phyloP scores from a whole-genome alignment of 2,888 invertebrate genomes.

The Idaea aversata region DNA sequence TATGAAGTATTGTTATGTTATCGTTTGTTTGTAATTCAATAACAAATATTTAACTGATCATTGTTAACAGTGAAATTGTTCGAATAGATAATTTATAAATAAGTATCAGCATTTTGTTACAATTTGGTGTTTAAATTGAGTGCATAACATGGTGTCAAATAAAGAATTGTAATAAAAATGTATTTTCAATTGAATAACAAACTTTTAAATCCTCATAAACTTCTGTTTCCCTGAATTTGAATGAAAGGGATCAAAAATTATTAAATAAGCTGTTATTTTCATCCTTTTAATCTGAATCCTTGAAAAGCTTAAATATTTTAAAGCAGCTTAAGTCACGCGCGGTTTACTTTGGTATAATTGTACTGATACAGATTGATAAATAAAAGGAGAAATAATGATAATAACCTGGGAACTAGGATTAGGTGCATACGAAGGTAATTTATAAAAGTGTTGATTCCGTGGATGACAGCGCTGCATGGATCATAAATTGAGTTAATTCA shows the following conservation, averaged over 20 bases:
- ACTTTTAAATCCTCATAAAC: background rate
- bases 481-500: conserved; percentile 44
- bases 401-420: conserved; percentile 25
- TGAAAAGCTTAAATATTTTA: conserved; percentile 24
- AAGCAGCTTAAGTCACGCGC: conserved; percentile 24
- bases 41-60: conserved; percentile 9
- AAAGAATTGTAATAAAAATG: conserved; percentile 55
- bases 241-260: conserved; percentile 14
- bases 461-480: conserved; percentile 26
- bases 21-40: conserved; percentile 8
- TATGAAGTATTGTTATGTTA: conserved; percentile 3
- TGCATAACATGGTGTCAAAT: conserved; percentile 77
- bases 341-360: conserved; percentile 30
- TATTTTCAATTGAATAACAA: conserved; percentile 12
- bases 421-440: conserved; percentile 30
- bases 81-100: conserved; percentile 6
- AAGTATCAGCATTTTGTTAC: conserved; percentile 74
- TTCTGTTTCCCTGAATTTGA: conserved; percentile 7
- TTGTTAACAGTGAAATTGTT: background rate
- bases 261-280: conserved; percentile 18
- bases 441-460: conserved; percentile 42
- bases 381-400: conserved; percentile 30
- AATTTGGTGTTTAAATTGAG: conserved; percentile 74
- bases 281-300: conserved; percentile 20
- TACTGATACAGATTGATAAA: conserved; percentile 27